These are phyloP conservation scores for Rhynchonycteris naso DNA, from an alignment of 2,797 vertebrate genomes.

Conservation along the genomic window DNA sequence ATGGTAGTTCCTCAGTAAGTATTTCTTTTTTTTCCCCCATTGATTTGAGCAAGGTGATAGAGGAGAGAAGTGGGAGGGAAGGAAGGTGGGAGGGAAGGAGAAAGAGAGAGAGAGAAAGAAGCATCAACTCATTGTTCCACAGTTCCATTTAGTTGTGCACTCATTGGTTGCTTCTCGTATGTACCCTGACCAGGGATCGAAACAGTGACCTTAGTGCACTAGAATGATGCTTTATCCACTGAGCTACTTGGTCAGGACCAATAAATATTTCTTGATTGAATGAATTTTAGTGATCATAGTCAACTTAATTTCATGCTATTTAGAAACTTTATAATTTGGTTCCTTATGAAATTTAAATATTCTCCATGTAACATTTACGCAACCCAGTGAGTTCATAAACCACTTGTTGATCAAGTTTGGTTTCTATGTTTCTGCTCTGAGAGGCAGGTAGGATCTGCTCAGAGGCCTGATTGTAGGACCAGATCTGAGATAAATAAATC, in stretches of 20 bases:
- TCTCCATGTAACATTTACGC: neutral
- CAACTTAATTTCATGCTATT: neutral
- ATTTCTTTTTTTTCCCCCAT: neutral
- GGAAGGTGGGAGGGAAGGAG: no score
- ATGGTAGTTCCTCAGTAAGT: neutral
- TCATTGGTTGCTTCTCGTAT: no score
- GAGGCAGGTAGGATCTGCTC: neutral
- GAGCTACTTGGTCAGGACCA: neutral
- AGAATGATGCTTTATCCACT: no score
- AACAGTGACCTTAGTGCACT: no score
- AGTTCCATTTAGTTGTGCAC: no score
- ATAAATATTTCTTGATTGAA: conserved; percentile 8
- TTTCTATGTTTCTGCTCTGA: neutral
- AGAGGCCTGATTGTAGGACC: neutral
- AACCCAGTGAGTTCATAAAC: neutral
- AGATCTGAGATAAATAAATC: neutral
- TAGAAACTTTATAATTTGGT: conserved; percentile 18
- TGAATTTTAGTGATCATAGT: neutral
- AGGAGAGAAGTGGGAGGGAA: no score
- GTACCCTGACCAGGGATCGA: no score
- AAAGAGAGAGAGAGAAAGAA: no score
- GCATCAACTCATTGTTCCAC: no score
- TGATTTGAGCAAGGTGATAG: no score
- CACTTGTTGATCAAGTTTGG: neutral
- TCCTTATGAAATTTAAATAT: conserved; percentile 35